Evolutionary conservation across 2,888 invertebrate genomes (phyloP).

Genomic region (Meteorus colon): DNA sequence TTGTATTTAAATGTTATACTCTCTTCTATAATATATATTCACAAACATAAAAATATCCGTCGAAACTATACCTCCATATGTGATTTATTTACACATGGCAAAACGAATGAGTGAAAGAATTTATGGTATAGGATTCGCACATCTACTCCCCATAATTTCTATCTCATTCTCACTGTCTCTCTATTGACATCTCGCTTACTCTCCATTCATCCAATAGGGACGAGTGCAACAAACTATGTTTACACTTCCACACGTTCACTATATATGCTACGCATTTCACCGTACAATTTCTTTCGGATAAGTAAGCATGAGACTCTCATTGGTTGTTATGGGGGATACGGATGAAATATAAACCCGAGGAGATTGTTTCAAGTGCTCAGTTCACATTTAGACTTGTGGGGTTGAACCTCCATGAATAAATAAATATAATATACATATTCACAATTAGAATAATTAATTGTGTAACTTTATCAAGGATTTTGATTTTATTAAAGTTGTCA

Average conservation of each 20-base stretch:
- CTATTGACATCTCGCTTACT: not conserved
- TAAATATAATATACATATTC: not conserved
- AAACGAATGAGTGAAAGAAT: conserved; percentile 6
- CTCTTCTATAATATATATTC: not conserved
- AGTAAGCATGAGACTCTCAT: conserved; percentile 9
- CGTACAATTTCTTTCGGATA: conserved; percentile 26
- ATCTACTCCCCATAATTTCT: not conserved
- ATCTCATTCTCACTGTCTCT: too few species aligned
- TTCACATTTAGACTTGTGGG: not conserved
- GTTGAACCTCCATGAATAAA: not conserved
- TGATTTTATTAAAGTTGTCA: not conserved
- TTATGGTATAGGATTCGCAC: not conserved
- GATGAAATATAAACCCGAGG: conserved; percentile 22
- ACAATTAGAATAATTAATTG: too few species aligned
- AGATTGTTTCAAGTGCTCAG: conserved; percentile 15
- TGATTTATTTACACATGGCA: not conserved
- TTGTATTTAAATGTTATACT: not conserved
- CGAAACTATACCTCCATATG: too few species aligned
- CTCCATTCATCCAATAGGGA: not conserved
- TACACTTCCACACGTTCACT: not conserved
- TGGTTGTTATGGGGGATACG: not conserved
- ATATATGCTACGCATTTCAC: not conserved
- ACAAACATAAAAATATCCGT: not conserved
- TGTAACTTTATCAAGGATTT: too few species aligned
- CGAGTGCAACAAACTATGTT: not conserved